These are phyloP conservation scores for Apeltes quadracus DNA, from an alignment of 2,113 vertebrate genomes.

Conservation along the genomic window DNA sequence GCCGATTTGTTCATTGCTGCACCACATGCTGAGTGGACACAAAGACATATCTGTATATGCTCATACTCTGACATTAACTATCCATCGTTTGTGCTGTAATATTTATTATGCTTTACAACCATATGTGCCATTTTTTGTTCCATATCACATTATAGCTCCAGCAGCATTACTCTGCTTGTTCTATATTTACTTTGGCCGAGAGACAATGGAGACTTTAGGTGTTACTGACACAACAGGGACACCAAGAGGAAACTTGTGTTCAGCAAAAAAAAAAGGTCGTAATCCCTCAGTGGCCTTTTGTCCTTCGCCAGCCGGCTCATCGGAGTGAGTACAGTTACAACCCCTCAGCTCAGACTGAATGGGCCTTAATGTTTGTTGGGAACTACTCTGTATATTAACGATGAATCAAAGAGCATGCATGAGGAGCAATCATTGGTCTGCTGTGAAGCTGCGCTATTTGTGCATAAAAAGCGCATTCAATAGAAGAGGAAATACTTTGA, in stretches of 20 bases:
- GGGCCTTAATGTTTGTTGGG: not conserved
- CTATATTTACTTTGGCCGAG: not conserved
- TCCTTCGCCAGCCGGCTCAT: not conserved
- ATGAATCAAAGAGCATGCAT: not conserved
- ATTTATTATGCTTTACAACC: not conserved
- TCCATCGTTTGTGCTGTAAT: not conserved
- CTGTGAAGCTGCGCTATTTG: not conserved
- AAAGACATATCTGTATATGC: not conserved
- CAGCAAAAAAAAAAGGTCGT: not conserved
- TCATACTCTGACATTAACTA: not conserved
- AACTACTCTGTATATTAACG: not conserved
- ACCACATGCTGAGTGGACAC: not conserved
- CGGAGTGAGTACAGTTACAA: not conserved
- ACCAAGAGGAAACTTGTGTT: not conserved
- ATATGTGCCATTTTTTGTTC: not conserved
- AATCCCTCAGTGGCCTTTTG: not conserved
- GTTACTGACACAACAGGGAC: not conserved
- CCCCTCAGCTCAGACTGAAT: not conserved
- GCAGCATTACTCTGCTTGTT: too few relatives aligned
- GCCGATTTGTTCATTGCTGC: slow-evolving; percentile 4
- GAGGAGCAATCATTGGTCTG: not conserved
- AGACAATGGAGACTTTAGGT: not conserved
- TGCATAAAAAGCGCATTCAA: not conserved
- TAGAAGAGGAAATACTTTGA: not conserved
- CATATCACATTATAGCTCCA: not conserved